These are phyloP conservation scores for Manis javanica DNA, from an alignment of 2,797 vertebrate genomes.

Conservation along the genomic window DNA sequence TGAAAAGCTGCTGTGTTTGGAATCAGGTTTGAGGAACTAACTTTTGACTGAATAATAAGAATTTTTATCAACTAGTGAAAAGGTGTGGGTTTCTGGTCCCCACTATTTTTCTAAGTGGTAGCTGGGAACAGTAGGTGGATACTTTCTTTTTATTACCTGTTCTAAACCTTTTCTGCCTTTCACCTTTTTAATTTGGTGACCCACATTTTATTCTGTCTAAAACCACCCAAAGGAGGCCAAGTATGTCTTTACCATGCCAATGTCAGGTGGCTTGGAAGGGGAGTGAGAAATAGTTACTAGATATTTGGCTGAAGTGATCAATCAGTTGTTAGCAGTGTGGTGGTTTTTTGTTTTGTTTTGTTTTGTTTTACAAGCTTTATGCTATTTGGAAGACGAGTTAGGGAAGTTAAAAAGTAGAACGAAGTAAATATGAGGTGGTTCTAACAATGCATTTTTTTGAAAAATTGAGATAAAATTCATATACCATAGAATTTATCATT, in stretches of 20 bases:
- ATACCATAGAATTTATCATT: background rate
- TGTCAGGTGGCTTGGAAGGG: background rate
- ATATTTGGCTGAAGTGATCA: background rate
- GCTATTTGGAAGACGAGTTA: background rate
- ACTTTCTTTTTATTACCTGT: background rate
- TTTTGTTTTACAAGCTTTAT: background rate
- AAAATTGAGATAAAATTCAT: background rate
- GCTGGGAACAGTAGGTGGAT: background rate
- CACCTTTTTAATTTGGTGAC: background rate
- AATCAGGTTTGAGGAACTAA: background rate
- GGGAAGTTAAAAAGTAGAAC: background rate
- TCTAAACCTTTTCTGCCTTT: slow-evolving; percentile 16
- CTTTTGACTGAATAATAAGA: background rate
- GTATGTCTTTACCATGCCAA: background rate
- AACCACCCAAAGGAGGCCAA: background rate
- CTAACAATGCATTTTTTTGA: background rate
- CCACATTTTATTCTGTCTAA: background rate
- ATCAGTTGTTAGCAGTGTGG: background rate
- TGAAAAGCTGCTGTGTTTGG: background rate
- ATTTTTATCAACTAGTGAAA: background rate
- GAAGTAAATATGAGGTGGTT: background rate
- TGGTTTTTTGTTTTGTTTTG: too few species aligned
- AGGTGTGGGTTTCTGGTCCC: background rate
- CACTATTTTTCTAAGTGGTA: background rate
- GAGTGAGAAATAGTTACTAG: background rate